phyloP scores from a whole-genome alignment of 2,888 invertebrate species.

The Caenorhabditis zanzibari region DNA sequence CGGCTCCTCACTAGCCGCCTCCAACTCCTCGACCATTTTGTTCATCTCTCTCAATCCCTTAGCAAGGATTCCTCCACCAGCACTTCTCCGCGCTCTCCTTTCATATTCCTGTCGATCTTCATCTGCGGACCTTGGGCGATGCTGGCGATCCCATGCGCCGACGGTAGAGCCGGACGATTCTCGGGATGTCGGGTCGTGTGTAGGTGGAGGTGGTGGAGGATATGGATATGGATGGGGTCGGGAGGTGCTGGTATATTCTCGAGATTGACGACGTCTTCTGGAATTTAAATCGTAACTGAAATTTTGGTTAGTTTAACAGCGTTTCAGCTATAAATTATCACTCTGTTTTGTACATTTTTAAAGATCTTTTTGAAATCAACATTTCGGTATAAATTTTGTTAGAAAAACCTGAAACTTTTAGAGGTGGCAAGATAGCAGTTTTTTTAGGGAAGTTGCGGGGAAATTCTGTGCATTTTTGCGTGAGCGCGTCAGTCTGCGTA shows the following conservation, averaged over 20 bases:
- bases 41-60: slow-evolving; percentile 66
- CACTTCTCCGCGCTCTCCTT: slow-evolving; percentile 13
- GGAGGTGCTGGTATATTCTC: slow-evolving; percentile 6
- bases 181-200: slow-evolving; percentile 11
- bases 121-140: slow-evolving; percentile 38
- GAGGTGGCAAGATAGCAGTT: too few relatives aligned
- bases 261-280: slow-evolving; percentile 45
- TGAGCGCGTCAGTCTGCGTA: too few relatives aligned
- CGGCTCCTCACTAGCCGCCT: slow-evolving; percentile 61
- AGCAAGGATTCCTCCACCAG: slow-evolving; percentile 54
- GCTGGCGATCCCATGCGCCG: not conserved
- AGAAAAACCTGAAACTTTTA: too few relatives aligned
- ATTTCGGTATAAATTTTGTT: too few relatives aligned
- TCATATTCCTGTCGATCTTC: slow-evolving; percentile 22
- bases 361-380: too few relatives aligned
- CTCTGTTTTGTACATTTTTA: too few relatives aligned
- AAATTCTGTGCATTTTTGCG: too few relatives aligned
- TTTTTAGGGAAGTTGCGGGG: too few relatives aligned
- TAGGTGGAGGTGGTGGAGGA: not conserved
- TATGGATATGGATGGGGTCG: not conserved
- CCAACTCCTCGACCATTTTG: slow-evolving; percentile 58
- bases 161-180: slow-evolving; percentile 24
- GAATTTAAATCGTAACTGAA: not conserved
- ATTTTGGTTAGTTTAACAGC: too few relatives aligned
- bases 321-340: too few relatives aligned